phyloP scores from a whole-genome alignment of 2,888 invertebrate species.

The Exephanes ischioxanthus region DNA sequence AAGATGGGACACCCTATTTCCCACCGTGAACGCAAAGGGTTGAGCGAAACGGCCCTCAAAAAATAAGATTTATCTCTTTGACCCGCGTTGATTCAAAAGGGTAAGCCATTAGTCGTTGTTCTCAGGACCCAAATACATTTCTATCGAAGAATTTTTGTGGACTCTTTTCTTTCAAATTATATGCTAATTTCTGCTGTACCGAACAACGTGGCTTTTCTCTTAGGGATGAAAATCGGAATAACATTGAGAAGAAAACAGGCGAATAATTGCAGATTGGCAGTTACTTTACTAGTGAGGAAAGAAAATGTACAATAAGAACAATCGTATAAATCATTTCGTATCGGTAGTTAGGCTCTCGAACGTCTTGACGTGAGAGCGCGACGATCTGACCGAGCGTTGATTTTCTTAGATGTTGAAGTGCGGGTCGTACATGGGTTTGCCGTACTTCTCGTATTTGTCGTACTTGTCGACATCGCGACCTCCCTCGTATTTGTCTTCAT shows the following conservation, averaged over 20 bases:
- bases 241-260: background rate
- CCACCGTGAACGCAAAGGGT: no score
- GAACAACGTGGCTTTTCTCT: no score
- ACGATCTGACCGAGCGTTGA: slow-evolving; percentile 23
- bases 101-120: no score
- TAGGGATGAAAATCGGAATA: background rate
- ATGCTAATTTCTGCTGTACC: no score
- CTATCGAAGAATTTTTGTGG: no score
- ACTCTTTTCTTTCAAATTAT: no score
- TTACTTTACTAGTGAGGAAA: slow-evolving; percentile 47
- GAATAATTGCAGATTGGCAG: slow-evolving; percentile 31
- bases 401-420: slow-evolving; percentile 60
- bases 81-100: no score
- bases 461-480: slow-evolving; percentile 43
- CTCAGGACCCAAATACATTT: no score
- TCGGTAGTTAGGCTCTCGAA: slow-evolving; percentile 42
- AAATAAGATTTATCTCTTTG: no score
- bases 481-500: slow-evolving; percentile 53
- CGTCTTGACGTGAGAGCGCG: slow-evolving; percentile 25
- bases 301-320: slow-evolving; percentile 42
- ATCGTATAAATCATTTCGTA: slow-evolving; percentile 35
- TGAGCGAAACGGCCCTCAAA: no score
- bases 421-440: slow-evolving; percentile 45
- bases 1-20: no score
- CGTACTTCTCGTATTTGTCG: slow-evolving; percentile 37